Evolutionary conservation across 2,113 vertebrate genomes (phyloP).

Genomic region (Erythrocebus patas): DNA sequence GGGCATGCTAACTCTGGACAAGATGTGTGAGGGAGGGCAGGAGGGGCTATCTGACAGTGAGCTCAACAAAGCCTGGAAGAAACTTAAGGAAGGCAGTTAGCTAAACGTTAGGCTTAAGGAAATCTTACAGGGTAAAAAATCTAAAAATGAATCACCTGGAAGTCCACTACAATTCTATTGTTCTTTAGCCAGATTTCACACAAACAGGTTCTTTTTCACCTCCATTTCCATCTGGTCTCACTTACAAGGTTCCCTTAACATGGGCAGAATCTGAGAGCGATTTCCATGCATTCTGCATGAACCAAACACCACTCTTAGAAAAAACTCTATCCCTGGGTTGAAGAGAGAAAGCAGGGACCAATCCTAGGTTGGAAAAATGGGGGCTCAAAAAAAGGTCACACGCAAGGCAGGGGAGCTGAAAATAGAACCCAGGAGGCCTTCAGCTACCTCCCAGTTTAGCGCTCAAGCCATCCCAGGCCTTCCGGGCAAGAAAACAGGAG

Average conservation of each 20-base stretch:
- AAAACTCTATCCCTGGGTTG: background rate
- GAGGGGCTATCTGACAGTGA: background rate
- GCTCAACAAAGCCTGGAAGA: background rate
- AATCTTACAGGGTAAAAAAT: background rate
- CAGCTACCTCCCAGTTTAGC: background rate
- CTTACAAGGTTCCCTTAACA: background rate
- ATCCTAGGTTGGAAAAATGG: background rate
- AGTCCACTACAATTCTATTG: background rate
- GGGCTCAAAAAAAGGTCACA: background rate
- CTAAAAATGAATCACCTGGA: background rate
- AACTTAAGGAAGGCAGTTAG: background rate
- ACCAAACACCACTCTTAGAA: constrained; percentile 3
- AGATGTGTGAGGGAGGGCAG: background rate
- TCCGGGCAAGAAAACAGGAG: background rate
- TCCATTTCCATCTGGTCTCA: background rate
- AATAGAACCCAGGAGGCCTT: background rate
- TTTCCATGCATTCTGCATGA: background rate
- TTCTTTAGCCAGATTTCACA: background rate
- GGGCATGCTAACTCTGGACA: background rate
- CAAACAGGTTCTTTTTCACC: background rate
- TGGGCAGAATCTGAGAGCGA: background rate
- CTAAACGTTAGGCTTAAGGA: background rate
- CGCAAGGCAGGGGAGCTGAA: background rate
- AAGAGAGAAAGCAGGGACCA: background rate
- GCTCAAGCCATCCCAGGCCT: background rate